These are phyloP conservation scores for Monopis laevigella DNA, from an alignment of 2,888 invertebrate genomes.

Conservation along the genomic window DNA sequence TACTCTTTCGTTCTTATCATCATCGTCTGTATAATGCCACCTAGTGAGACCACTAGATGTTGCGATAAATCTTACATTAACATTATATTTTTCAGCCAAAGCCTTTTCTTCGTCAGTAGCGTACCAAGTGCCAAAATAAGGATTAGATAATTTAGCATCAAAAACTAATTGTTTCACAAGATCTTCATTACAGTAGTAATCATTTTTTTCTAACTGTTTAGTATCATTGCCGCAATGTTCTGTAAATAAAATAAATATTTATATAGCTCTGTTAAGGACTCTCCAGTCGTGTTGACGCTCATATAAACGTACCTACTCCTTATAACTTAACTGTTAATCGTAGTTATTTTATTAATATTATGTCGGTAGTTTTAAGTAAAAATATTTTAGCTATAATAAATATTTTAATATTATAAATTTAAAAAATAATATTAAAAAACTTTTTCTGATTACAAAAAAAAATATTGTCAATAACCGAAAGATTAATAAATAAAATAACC, in stretches of 20 bases:
- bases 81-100: slow-evolving; percentile 74
- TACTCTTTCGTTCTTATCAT: slow-evolving; percentile 61
- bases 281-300: no score
- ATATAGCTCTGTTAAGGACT: no score
- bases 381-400: no score
- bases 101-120: slow-evolving; percentile 55
- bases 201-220: slow-evolving; percentile 66
- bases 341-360: no score
- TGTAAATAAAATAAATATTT: slow-evolving; percentile 37
- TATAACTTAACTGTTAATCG: no score
- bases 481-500: no score
- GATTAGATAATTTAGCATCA: slow-evolving; percentile 80
- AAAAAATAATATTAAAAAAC: no score
- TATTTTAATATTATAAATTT: no score
- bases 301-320: no score
- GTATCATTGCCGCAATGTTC: slow-evolving; percentile 73
- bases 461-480: no score
- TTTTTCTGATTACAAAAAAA: no score
- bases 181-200: slow-evolving; percentile 86
- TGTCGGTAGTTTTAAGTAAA: no score
- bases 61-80: slow-evolving; percentile 82
- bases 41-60: slow-evolving; percentile 90
- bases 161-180: slow-evolving; percentile 86
- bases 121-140: slow-evolving; percentile 66
- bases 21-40: slow-evolving; percentile 80